Evolutionary conservation across 2,888 invertebrate species (phyloP), one percentile per base, ranked within the genome.

Genomic region (Bedellia somnulentella): DNA sequence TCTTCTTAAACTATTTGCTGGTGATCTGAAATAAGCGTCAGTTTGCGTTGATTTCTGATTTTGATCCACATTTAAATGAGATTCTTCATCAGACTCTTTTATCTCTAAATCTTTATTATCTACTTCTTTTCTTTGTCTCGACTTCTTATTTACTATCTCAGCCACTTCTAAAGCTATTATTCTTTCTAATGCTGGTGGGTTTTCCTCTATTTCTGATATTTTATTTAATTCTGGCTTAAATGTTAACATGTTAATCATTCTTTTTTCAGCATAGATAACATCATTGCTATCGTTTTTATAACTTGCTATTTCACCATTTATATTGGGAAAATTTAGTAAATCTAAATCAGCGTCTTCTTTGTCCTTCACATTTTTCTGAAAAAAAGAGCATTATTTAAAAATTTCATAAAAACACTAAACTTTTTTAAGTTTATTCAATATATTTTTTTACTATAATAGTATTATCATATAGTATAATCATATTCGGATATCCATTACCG

Each of bases 301-400:
- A 16, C 41, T 46, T n/a, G 47, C 32, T 5, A 56, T 34, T 28
- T 58, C 52, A 2, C 66, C 66, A 29, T 67, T 66, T 10, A 50
- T 42, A 15, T 52, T 57, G 6, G 53, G 37, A 3, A 62, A 34
- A 36, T 59, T 51, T 12, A 47, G 45, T 12, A 55, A 36, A 38
- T 57, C 60, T 15, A 50, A 46, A 38, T 57, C 58, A 1, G 36
- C 38, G 6, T 54, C 57, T 33, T 61, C 57, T 34, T 58, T 50
- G 8, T 56, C 56, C 49, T 63, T 68, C 3, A 64, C 47, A 42
- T 55, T 62, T 54, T 60, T 73, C 71, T 71, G 52, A 2, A 50
- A 55, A 31, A 25, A 4, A 29, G 4, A 26, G 9, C 13, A 6
- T 26, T 26, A 32, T 13, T 26, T 29, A 5, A 24, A 30, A 13